Base-by-base conservation (phyloP, 1,140 invertebrate species). In the Zaprionus tsacasi region DNA sequence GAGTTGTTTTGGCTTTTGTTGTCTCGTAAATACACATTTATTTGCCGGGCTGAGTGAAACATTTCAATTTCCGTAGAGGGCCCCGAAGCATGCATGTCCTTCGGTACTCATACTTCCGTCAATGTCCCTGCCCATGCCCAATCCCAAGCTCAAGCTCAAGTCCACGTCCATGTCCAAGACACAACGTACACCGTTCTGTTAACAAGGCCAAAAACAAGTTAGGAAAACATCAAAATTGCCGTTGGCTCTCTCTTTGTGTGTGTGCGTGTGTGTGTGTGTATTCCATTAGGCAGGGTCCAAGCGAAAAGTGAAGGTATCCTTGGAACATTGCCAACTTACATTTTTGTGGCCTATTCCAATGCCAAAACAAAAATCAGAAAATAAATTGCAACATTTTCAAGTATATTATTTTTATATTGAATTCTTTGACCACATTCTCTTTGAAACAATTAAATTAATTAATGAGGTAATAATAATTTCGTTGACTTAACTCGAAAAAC, bases 41-140 rank as follows among this genome's bases (percentile, higher is more conserved):
- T 87, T 77, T 87, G 69, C 73, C 52, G 40, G 59, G 15, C 77
- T 79, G 65, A 78, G 65, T 70, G 59, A 69, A 78, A 89, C 81
- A 88, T 88, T 88, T 88, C 75, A 88, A 88, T 88, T 88, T 88
- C 85, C 85, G 76, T 66, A 70, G n/a, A 81, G 75, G 66, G 52
- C 68, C 68, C 58, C 69, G 13, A 75, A 76, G 70, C 78, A 71
- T 68, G 63, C 64, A 33, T 48, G 50, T 65, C 55, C 60, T 70
- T 36, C 67, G 67, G 67, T 43, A 38, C 15, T 68, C 40, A 59
- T 61, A 58, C 40, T 55, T 64, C 45, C 21, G 11, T 12, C 63
- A 63, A 36, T 38, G 54, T 7, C 50, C 30, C 2, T 36, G 43
- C 21, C 13, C 27, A 17, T 11, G 36, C 36, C 43, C 4, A 8